Percentiles rank a stretch among this genome's conserved stretches.
Conservation (phyloP, 2,113 vertebrate genomes). For the Rhabdomys dilectus region DNA sequence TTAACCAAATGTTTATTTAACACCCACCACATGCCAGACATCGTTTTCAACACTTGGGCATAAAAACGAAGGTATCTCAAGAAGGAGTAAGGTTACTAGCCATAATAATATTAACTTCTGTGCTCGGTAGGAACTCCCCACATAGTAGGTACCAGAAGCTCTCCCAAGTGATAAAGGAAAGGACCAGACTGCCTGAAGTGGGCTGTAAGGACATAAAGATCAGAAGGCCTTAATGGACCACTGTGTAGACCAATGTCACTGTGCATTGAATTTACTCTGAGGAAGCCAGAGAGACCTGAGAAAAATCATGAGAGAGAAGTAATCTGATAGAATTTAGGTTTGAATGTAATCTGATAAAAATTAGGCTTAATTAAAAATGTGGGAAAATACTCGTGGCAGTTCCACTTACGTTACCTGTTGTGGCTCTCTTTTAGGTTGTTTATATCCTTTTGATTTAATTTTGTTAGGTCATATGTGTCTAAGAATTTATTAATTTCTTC, state of each 20-base stretch:
- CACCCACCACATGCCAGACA: background rate
- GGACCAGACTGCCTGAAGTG: background rate
- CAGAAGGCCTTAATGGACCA: background rate
- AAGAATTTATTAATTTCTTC: background rate
- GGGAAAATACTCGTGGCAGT: no score
- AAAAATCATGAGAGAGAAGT: background rate
- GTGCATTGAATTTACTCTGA: background rate
- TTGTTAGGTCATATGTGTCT: background rate
- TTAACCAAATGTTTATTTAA: slow-evolving; percentile 32
- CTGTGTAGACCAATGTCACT: background rate
- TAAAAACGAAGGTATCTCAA: slow-evolving; percentile 21
- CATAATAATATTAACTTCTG: slow-evolving; percentile 1
- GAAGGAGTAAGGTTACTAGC: background rate
- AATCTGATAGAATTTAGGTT: background rate
- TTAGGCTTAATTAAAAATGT: background rate
- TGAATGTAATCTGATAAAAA: background rate
- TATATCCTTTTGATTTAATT: background rate
- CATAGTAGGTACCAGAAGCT: background rate
- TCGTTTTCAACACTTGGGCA: slow-evolving; percentile 14
- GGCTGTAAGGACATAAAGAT: background rate
- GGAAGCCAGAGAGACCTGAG: background rate
- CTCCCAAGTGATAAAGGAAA: background rate
- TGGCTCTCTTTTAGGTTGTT: background rate
- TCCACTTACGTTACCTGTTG: background rate
- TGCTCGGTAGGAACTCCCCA: background rate